These are phyloP conservation scores for Vidua chalybeata DNA, from an alignment of 2,113 vertebrate genomes.

Conservation along the genomic window DNA sequence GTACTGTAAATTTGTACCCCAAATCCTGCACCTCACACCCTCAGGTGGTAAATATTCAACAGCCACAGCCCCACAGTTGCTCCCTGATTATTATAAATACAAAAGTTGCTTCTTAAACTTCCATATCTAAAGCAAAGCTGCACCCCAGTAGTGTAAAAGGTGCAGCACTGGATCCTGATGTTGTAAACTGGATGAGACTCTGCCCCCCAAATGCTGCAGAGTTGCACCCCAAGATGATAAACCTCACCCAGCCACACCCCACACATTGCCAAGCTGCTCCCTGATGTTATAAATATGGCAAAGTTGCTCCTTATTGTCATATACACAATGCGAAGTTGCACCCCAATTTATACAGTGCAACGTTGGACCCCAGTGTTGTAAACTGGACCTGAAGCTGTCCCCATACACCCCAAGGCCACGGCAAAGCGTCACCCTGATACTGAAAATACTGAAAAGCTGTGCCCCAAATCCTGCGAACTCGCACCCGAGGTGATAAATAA, in stretches of 20 bases:
- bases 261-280: neutral
- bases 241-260: neutral
- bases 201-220: neutral
- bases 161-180: neutral
- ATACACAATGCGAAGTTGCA: neutral
- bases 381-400: fast-evolving
- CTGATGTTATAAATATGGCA: fast-evolving
- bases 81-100: neutral
- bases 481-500: fast-evolving
- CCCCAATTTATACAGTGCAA: fast-evolving
- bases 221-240: neutral
- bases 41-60: neutral
- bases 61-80: neutral
- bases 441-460: neutral
- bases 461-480: neutral
- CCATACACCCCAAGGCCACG: fast-evolving
- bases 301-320: neutral
- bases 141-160: fast-evolving
- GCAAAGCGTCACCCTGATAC: neutral
- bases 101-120: neutral
- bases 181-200: neutral
- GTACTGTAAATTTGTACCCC: neutral
- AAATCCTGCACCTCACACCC: neutral
- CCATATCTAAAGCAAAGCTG: neutral
- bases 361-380: fast-evolving